These are phyloP conservation scores for Nylanderia fulva DNA, from an alignment of 1,140 invertebrate species.

Conservation along the genomic window DNA sequence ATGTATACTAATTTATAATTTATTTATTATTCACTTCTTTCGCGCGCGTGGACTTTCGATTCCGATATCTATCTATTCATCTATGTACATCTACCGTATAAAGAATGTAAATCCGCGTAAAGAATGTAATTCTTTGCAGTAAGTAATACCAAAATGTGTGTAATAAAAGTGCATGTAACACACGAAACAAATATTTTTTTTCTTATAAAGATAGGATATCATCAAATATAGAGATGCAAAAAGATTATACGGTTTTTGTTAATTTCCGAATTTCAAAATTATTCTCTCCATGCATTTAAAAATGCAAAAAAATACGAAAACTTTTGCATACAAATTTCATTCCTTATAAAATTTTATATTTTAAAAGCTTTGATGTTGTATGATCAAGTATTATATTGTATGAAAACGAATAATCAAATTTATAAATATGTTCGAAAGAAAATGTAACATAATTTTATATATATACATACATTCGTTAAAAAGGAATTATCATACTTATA, in stretches of 20 bases:
- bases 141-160: slow-evolving; percentile 55
- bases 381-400: not conserved
- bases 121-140: slow-evolving; percentile 44
- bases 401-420: slow-evolving; percentile 23
- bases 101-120: slow-evolving; percentile 38
- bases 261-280: not conserved
- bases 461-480: not conserved
- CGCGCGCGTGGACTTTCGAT: slow-evolving; percentile 13
- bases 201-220: slow-evolving; percentile 3
- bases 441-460: not conserved
- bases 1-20: slow-evolving; percentile 55
- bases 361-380: not conserved
- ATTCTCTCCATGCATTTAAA: not conserved
- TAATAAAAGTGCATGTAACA: slow-evolving; percentile 40
- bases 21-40: slow-evolving; percentile 43
- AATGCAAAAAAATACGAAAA: not conserved
- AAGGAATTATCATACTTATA: slow-evolving; percentile 31
- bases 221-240: not conserved
- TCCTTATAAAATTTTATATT: slow-evolving; percentile 23
- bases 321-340: not conserved
- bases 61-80: slow-evolving; percentile 39
- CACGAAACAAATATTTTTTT: slow-evolving; percentile 30
- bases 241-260: not conserved
- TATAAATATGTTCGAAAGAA: not conserved
- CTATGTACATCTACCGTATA: slow-evolving; percentile 19